Evolutionary conservation across 2,113 vertebrate species (phyloP).

Genomic region (Calcarius ornatus): DNA sequence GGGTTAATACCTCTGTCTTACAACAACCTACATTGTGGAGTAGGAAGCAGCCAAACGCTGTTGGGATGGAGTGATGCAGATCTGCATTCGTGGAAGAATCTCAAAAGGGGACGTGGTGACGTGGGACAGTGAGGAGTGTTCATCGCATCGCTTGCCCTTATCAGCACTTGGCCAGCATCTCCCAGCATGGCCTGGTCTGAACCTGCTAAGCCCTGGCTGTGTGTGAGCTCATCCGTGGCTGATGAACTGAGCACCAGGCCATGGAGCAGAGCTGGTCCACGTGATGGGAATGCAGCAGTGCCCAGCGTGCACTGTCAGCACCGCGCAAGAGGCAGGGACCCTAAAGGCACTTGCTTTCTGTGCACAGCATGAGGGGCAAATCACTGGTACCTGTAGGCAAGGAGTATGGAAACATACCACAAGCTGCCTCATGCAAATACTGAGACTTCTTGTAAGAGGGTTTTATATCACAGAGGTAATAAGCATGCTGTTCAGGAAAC

Average conservation of each 20-base stretch:
- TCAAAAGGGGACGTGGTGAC: not conserved
- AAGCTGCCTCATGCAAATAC: not conserved
- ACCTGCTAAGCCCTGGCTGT: not conserved
- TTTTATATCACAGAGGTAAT: not conserved
- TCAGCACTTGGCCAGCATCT: rapidly evolving
- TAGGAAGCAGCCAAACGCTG: not conserved
- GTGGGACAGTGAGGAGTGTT: not conserved
- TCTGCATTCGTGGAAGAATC: rapidly evolving
- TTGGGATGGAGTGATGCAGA: no score
- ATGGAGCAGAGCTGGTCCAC: rapidly evolving
- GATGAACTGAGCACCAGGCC: rapidly evolving
- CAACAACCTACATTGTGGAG: rapidly evolving
- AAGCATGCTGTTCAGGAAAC: not conserved
- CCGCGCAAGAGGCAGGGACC: rapidly evolving
- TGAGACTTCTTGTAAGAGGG: not conserved
- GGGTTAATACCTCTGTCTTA: not conserved
- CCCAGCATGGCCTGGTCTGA: not conserved
- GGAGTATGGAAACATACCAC: not conserved
- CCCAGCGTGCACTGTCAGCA: rapidly evolving
- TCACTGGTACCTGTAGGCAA: rapidly evolving
- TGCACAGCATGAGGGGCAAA: not conserved
- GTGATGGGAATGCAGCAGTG: rapidly evolving
- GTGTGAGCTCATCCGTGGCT: rapidly evolving
- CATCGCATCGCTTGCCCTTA: rapidly evolving
- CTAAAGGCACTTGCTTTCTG: rapidly evolving